Evolutionary conservation across 2,797 vertebrate genomes (phyloP), one percentile per base, ranked within the genome.

Genomic region (Coendou prehensilis): DNA sequence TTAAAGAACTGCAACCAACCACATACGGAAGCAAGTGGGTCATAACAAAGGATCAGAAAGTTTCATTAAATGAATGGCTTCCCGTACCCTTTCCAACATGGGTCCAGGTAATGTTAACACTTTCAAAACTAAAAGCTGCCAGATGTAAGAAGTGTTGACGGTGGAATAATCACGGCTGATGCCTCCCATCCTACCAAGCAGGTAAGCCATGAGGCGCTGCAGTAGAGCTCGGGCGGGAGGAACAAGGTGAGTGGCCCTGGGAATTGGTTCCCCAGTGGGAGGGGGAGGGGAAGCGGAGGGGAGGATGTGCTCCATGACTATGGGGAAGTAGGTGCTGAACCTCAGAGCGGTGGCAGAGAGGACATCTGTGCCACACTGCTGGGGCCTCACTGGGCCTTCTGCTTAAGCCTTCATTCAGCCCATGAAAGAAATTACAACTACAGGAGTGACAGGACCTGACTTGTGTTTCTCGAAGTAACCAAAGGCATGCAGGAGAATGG

Each of bases 401-500:
- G 18, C 22, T n/a, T 71, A 50, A 64, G 4, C 26, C 52, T 59
- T 22, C n/a, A 8, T 8, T 22, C 6, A 20, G 45, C 71, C 9
- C 61, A 30, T 37, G 47, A 85, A 57, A 69, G 64, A 61, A 28
- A 57, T 30, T 33, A 7, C 20, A 52, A 9, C 22, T 59, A 50
- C 1, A 45, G 41, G 15, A 84, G 56, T 9, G 47, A 45, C 76
- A 41, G 3, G 7, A 59, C 2, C 18, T 33, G 78, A 28, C 50
- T 13, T 78, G 30, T 7, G 30, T 80, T n/a, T 73, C 37, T 81
- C 63, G 41, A 26, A 63, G 47, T 4, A 17, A 47, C 73, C 2
- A 57, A 1, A 0, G 2, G 69, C 67, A 10, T 0, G 2, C 7
- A 0, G 23, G 30, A 79, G 67, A 61, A 59, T 9, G 57, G 14